phyloP scores from a whole-genome alignment of 1,140 invertebrate genomes.

The Drosophila bocqueti region DNA sequence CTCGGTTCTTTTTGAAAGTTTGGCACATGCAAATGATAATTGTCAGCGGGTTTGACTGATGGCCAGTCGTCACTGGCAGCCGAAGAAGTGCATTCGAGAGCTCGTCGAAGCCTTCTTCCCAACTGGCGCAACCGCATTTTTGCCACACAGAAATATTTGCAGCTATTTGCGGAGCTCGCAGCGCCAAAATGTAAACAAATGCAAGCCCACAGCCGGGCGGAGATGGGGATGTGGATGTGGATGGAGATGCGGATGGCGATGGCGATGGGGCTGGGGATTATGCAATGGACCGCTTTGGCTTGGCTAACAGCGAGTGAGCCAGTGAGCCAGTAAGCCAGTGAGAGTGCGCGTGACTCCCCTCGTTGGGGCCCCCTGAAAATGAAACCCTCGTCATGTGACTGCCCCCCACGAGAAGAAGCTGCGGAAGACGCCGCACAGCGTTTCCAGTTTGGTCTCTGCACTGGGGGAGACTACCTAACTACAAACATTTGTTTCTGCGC shows the following conservation, averaged over 20 bases:
- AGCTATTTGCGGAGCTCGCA: conserved; percentile 60
- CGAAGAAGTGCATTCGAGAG: conserved; percentile 38
- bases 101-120: conserved; percentile 39
- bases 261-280: conserved; percentile 36
- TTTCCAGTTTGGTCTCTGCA: conserved; percentile 47
- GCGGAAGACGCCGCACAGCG: conserved; percentile 46
- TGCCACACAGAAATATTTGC: conserved; percentile 50
- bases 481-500: not conserved
- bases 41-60: conserved; percentile 65
- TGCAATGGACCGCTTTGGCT: conserved; percentile 52
- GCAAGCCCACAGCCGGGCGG: conserved; percentile 4
- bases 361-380: conserved; percentile 4
- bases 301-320: conserved; percentile 37
- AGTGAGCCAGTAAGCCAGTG: conserved; percentile 55
- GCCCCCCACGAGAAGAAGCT: conserved; percentile 38
- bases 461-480: not conserved
- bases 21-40: conserved; percentile 71
- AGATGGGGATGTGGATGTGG: conserved; percentile 7
- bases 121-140: conserved; percentile 70
- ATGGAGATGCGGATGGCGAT: conserved; percentile 8
- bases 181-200: conserved; percentile 58
- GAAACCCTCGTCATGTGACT: conserved; percentile 4
- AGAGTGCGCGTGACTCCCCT: conserved; percentile 62
- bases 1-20: conserved; percentile 64
- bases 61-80: conserved; percentile 43